Percentiles rank a stretch among this genome's conserved stretches.
Evolutionary conservation across 2,888 invertebrate species (phyloP).

Genomic region (Trachelus tabidus): DNA sequence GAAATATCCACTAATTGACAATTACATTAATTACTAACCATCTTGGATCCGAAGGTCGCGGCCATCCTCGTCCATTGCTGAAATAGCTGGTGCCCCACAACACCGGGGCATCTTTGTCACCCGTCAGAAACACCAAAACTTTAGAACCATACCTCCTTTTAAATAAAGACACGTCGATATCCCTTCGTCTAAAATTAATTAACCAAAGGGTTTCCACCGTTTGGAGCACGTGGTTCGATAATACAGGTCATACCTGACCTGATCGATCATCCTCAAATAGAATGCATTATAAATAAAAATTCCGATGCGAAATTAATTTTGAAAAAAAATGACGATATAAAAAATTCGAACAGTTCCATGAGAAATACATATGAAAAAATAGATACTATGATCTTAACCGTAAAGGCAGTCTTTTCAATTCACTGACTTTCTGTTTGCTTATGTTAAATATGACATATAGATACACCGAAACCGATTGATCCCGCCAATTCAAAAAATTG

Average conservation of each 20-base stretch:
- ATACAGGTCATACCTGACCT: not conserved
- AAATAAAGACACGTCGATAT: not conserved
- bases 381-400: not conserved
- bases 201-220: not conserved
- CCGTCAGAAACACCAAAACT: not conserved
- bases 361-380: not conserved
- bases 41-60: conserved; percentile 53
- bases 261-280: not conserved
- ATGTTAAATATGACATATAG: not conserved
- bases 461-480: not conserved
- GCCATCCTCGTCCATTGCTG: conserved; percentile 48
- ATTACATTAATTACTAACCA: conserved; percentile 52
- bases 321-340: not conserved
- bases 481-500: not conserved
- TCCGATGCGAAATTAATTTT: not conserved
- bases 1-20: conserved; percentile 31
- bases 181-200: not conserved
- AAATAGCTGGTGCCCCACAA: conserved; percentile 55
- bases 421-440: not conserved
- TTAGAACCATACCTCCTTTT: not conserved
- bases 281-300: not conserved
- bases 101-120: conserved; percentile 29
- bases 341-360: not conserved
- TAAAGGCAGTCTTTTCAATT: not conserved
- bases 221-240: not conserved